Evolutionary conservation across 2,888 invertebrate species (phyloP).

Genomic region (Polylopha cassiicola): DNA sequence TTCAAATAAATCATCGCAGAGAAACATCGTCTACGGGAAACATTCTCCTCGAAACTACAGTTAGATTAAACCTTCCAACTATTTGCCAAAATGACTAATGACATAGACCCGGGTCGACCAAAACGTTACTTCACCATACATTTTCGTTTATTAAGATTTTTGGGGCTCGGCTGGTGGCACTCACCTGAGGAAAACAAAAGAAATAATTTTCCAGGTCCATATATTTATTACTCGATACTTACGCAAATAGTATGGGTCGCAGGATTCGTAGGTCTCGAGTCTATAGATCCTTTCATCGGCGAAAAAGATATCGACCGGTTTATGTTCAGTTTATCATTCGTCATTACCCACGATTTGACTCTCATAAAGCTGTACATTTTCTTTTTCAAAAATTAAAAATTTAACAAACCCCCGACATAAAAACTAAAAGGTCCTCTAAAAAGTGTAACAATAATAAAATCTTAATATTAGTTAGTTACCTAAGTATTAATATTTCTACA

Average conservation of each 20-base stretch:
- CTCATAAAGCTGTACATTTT: conserved; percentile 64
- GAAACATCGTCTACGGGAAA: too few relatives aligned
- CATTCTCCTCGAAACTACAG: too few relatives aligned
- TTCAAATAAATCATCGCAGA: too few relatives aligned
- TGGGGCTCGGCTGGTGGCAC: conserved; percentile 72
- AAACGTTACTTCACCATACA: conserved; percentile 56
- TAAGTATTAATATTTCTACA: too few relatives aligned
- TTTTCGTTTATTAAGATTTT: conserved; percentile 51
- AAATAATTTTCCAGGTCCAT: conserved; percentile 57
- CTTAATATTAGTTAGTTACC: too few relatives aligned
- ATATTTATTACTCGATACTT: conserved; percentile 57
- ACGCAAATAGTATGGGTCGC: conserved; percentile 64
- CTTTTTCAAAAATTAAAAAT: conserved; percentile 63
- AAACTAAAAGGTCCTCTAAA: too few relatives aligned
- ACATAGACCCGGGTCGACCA: conserved; percentile 34
- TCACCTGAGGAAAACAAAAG: conserved; percentile 58
- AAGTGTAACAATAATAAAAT: too few relatives aligned
- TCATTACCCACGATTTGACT: conserved; percentile 67
- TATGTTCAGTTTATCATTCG: conserved; percentile 70
- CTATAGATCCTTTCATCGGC: conserved; percentile 67
- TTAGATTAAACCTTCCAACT: too few relatives aligned
- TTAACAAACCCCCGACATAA: too few relatives aligned
- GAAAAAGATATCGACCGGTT: conserved; percentile 65
- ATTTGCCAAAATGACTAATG: conserved; percentile 10
- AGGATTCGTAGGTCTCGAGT: conserved; percentile 66